phyloP scores from a whole-genome alignment of 2,113 vertebrate genomes.

The Actenoides lindsayi region DNA sequence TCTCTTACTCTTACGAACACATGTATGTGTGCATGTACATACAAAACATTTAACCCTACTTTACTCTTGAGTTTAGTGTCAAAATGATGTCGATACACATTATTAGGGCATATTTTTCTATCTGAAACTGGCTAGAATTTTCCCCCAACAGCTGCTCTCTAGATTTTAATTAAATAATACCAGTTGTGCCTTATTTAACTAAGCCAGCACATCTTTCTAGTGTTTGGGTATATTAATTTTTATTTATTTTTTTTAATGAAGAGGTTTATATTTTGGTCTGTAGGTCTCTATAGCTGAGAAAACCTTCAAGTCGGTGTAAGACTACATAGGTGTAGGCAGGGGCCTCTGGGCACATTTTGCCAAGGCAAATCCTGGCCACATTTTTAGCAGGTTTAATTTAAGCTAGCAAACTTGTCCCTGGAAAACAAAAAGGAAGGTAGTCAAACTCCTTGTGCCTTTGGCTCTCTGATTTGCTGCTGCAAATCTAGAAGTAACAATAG shows the following conservation, averaged over 20 bases:
- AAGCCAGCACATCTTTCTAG: slow-evolving; percentile 62
- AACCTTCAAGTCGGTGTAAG: neutral
- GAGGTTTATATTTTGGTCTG: neutral
- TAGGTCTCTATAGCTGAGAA: neutral
- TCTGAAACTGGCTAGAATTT: slow-evolving; percentile 49
- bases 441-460: neutral
- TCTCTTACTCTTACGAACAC: neutral
- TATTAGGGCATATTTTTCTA: slow-evolving; percentile 49
- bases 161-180: slow-evolving; percentile 73
- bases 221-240: slow-evolving; percentile 44
- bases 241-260: slow-evolving; percentile 3
- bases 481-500: neutral
- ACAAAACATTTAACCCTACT: neutral
- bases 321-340: neutral
- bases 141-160: slow-evolving; percentile 38
- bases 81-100: slow-evolving; percentile 20
- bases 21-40: neutral
- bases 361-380: neutral
- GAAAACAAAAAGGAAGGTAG: neutral
- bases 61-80: neutral
- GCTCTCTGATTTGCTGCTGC: neutral
- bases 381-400: neutral
- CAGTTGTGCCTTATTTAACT: slow-evolving; percentile 68
- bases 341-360: neutral
- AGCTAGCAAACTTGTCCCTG: neutral